These are phyloP conservation scores for Nesogale talazaci DNA, from an alignment of 2,113 vertebrate genomes.

Conservation along the genomic window DNA sequence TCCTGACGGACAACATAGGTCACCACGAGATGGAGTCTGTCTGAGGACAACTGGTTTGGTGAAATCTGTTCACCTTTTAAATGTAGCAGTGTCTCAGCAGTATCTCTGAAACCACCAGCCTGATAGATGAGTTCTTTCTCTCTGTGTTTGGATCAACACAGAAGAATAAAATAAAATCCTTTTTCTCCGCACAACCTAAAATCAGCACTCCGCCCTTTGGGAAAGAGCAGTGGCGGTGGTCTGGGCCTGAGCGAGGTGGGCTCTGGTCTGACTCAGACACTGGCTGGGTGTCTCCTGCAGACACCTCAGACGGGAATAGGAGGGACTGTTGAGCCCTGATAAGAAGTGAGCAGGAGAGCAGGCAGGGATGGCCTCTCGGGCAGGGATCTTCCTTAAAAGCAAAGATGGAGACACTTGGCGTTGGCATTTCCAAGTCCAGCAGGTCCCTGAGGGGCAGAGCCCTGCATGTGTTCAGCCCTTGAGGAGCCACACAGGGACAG, in stretches of 20 bases:
- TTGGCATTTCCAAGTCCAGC: not conserved
- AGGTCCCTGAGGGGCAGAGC: not conserved
- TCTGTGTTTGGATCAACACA: not conserved
- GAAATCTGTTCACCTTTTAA: slow-evolving; percentile 15
- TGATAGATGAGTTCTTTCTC: not conserved
- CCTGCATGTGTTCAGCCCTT: not conserved
- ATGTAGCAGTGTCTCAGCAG: not conserved
- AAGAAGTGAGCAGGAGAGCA: not conserved
- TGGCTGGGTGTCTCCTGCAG: not conserved
- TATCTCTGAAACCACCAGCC: not conserved
- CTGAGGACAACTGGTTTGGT: not conserved
- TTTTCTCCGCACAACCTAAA: not conserved
- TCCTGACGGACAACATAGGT: not conserved
- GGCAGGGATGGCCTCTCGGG: not conserved
- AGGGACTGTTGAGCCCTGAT: not conserved
- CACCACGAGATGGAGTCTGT: not conserved
- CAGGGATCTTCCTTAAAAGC: no score
- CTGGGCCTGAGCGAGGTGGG: not conserved
- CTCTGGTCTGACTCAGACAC: not conserved
- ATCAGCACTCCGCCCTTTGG: not conserved
- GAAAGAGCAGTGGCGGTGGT: not conserved
- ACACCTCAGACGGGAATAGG: not conserved
- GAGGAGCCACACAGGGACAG: not conserved
- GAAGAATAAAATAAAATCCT: not conserved
- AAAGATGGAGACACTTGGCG: no score